A percentile compares a stretch with the other conserved stretches of the same genome.
Conservation (phyloP, 1,140 invertebrate species). For the Goniozus legneri region DNA sequence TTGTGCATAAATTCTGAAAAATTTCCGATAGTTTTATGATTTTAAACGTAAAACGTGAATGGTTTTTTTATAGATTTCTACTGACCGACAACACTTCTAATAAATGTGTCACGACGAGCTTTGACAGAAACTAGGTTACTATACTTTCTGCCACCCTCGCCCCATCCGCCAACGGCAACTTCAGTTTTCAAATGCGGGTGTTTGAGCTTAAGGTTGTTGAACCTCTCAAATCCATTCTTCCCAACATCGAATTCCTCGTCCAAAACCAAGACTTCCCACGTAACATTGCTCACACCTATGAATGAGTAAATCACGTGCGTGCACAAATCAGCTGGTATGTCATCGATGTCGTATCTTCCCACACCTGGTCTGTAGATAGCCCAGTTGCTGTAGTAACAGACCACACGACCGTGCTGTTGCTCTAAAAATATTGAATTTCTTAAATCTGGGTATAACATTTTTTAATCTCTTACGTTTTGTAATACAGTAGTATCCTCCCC, state of each 20-base stretch:
- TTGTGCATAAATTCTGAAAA: slow-evolving; percentile 67
- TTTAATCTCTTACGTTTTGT: background rate
- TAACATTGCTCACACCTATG: slow-evolving; percentile 76
- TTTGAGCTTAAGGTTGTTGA: slow-evolving; percentile 68
- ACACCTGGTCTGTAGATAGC: slow-evolving; percentile 80
- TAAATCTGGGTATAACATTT: background rate
- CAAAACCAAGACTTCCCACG: slow-evolving; percentile 73
- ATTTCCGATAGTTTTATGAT: too few species aligned
- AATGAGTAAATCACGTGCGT: slow-evolving; percentile 91
- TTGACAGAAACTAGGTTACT: slow-evolving; percentile 73
- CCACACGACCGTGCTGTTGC: slow-evolving; percentile 59
- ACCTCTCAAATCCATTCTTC: slow-evolving; percentile 77
- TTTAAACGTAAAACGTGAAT: background rate
- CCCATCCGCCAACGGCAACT: slow-evolving; percentile 85
- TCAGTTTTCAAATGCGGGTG: slow-evolving; percentile 73
- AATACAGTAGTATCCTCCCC: slow-evolving; percentile 1
- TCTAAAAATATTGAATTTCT: too few species aligned
- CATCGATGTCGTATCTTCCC: slow-evolving; percentile 76
- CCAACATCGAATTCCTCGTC: slow-evolving; percentile 78
- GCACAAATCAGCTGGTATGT: slow-evolving; percentile 78
- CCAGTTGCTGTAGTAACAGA: slow-evolving; percentile 92
- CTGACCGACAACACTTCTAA: slow-evolving; percentile 72
- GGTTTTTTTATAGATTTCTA: slow-evolving; percentile 6
- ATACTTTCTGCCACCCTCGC: slow-evolving; percentile 81
- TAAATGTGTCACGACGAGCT: slow-evolving; percentile 66